A percentile compares a stretch with the other conserved stretches of the same genome.
Conservation (phyloP, 1,140 invertebrate genomes). For the Aphelinus atriplicis region DNA sequence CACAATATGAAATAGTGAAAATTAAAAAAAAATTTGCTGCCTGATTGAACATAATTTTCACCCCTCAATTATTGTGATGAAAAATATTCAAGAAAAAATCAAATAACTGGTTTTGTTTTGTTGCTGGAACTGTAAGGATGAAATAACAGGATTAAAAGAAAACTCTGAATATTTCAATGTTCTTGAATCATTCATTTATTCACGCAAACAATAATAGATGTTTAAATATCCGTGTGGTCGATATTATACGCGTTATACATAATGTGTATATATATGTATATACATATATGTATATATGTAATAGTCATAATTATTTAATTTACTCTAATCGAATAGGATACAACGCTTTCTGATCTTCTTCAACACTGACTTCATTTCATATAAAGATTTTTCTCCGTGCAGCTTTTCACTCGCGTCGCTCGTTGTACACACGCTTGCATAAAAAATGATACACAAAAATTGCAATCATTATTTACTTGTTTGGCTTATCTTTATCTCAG, state of each 20-base stretch:
- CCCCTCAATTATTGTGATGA: too few species aligned
- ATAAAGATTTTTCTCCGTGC: not conserved
- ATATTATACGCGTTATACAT: conserved; percentile 50
- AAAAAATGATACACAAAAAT: conserved; percentile 16
- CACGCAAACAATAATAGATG: conserved; percentile 60
- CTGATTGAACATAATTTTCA: too few species aligned
- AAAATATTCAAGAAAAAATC: too few species aligned
- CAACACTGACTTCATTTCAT: conserved; percentile 44
- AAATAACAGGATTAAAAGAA: conserved; percentile 20
- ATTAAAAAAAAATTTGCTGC: too few species aligned
- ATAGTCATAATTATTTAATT: conserved; percentile 52
- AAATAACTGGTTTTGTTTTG: too few species aligned
- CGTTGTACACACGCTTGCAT: not conserved
- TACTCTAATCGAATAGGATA: conserved; percentile 54
- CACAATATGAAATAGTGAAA: too few species aligned
- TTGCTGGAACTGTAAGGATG: too few species aligned
- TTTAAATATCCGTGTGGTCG: conserved; percentile 53
- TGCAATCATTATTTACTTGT: not conserved
- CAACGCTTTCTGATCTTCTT: conserved; percentile 30
- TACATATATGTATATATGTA: too few species aligned
- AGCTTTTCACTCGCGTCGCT: not conserved
- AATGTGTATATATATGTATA: conserved; percentile 49
- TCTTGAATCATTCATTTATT: conserved; percentile 60
- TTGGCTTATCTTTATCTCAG: too few species aligned
- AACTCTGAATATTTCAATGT: conserved; percentile 27